Evolutionary conservation across 2,113 vertebrate genomes (phyloP), one percentile per base, ranked within the genome.

Genomic region (Camelus dromedarius): DNA sequence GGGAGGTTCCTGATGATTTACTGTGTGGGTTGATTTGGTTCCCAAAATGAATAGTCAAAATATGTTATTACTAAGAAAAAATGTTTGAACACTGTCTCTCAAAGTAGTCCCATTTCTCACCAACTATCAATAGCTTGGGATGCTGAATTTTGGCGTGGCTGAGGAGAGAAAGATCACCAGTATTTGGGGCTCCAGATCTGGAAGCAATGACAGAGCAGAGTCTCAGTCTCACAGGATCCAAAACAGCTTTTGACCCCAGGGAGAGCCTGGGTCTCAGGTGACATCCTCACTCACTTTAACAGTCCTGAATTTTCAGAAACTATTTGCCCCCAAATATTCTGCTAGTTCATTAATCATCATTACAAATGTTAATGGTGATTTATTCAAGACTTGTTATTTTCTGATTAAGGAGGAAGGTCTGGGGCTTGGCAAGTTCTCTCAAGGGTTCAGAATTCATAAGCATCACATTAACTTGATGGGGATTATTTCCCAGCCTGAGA

Each of bases 331-430:
- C 69, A 96, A 89, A 84, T 88, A 85, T 48, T 93, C 79, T 70
- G 12, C 28, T 54, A 82, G 67, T 48, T 76, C 26, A 24, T 77
- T 79, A 85, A 91, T 73, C 26, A 88, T 2, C 28, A 83, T 52
- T 66, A 81, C 92, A 90, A 16, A 13, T 42, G 8, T 93, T 93
- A 89, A 86, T 89, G 28, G 50, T 69, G 90, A 89, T 60, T 75
- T 28, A 84, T n/a, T 84, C 42, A 91, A 16, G 50, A 46, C 24
- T 54, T 96, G 64, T 70, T 58, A 73, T 72, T 96, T 96, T 91
- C 50, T 48, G 72, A 79, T 66, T 91, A 58, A 79, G 38, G 42
- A 50, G 22, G 42, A 84, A 92, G 15, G 38, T 58, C 48, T 58
- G 67, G 28, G 35, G 67, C 42, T 66, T 95, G 46, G 24, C 48